Conservation (phyloP, 2,888 invertebrate genomes). For the Pandemis heparana region DNA sequence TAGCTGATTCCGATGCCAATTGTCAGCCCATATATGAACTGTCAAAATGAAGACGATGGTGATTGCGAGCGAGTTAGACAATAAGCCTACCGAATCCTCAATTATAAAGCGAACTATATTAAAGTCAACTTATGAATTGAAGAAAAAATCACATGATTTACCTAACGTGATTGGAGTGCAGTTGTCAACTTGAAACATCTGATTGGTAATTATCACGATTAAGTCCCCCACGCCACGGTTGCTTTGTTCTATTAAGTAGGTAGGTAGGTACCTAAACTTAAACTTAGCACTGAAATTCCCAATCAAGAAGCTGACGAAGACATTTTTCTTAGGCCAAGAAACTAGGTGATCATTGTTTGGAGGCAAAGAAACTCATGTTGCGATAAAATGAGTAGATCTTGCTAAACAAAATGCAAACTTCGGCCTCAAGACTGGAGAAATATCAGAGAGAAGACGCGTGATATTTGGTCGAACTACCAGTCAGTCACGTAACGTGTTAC, state of each 20-base stretch:
- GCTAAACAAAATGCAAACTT: background rate
- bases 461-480: conserved; percentile 25
- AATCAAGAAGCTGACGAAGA: background rate
- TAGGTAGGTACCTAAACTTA: no score
- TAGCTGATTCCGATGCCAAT: no score
- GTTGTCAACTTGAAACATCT: background rate
- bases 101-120: background rate
- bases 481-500: conserved; percentile 35
- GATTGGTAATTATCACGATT: background rate
- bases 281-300: background rate
- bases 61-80: no score
- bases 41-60: no score
- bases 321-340: background rate
- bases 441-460: conserved; percentile 16
- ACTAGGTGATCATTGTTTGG: background rate
- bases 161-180: background rate
- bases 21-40: no score
- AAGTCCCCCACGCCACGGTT: background rate
- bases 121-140: background rate
- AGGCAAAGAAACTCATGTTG: background rate
- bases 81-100: no score
- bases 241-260: background rate
- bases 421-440: conserved; percentile 11
- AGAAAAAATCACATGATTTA: background rate
- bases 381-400: no score